Percentiles rank a stretch among this genome's conserved stretches.
Evolutionary conservation across 2,888 invertebrate species (phyloP).

Genomic region (Lithosia quadra): DNA sequence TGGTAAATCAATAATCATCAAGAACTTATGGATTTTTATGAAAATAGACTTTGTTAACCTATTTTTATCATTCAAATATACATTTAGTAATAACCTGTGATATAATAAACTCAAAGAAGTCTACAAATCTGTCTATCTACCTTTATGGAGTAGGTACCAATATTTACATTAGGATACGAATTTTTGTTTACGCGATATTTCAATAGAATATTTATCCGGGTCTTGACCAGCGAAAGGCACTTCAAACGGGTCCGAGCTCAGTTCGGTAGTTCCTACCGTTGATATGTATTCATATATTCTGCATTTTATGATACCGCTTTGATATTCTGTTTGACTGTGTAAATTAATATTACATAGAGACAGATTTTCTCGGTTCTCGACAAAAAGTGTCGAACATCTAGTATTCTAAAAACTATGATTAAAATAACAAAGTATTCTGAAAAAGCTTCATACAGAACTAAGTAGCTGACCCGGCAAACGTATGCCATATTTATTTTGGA

Average conservation of each 20-base stretch:
- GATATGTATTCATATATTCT: slow-evolving; percentile 16
- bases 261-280: not conserved
- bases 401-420: not conserved
- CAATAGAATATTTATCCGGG: slow-evolving; percentile 4
- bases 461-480: too few species aligned
- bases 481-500: too few species aligned
- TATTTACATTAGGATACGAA: not conserved
- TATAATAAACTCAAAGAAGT: not conserved
- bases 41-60: too few species aligned
- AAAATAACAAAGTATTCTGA: not conserved
- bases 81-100: not conserved
- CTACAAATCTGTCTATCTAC: not conserved
- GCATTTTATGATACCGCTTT: slow-evolving; percentile 1
- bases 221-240: not conserved
- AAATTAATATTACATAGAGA: not conserved
- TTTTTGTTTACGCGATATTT: not conserved
- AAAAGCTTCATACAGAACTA: not conserved
- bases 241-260: not conserved
- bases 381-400: too few species aligned
- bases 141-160: not conserved
- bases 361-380: not conserved
- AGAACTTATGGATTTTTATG: too few species aligned
- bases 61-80: not conserved
- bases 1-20: too few species aligned
- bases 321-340: slow-evolving; percentile 16